Evolutionary conservation across 1,140 invertebrate species (phyloP), one percentile per base, ranked within the genome.

Genomic region (Vanessa atalanta): DNA sequence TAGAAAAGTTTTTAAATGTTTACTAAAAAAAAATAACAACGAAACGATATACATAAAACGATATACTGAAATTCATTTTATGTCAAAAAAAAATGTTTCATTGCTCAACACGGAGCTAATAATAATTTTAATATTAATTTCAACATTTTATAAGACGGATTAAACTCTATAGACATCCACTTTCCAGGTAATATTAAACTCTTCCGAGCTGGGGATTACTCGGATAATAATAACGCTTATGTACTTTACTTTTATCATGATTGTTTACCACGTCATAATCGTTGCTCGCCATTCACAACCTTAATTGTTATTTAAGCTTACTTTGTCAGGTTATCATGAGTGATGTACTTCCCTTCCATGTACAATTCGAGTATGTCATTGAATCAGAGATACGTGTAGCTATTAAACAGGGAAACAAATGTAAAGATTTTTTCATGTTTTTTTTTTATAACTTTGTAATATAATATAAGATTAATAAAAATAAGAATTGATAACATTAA

Each of bases 301-400:
- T 71, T 83, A 86, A 87, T 87, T 87, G 85, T 88, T 91, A 88
- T 87, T 89, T 83, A 76, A 78, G 78, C 74, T 74, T 75, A 81
- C 82, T 77, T 73, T 83, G 84, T 83, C 82, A 83, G 37, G 70
- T 82, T 78, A 78, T 75, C 72, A 76, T 77, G 65, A 72, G 53
- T 68, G 65, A 73, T 73, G 26, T 31, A 61, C 31, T 31, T 60
- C 55, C 16, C 55, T 16, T 14, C 57, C 7, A 5, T 61, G 16
- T 43, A 61, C 14, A n/a, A 23, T 26, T 57, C 53, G 53, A 57
- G 20, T 20, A 57, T 23, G 50, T 57, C 13, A 23, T 16, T 57
- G 16, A 57, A 23, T 23, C 9, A 11, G 20, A 57, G 8, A 20
- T 12, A 20, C 16, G 20, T 2, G 15, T 55, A 55, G 37, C 37